Evolutionary conservation across 2,888 invertebrate genomes (phyloP).

Genomic region (Tenthredo livida): DNA sequence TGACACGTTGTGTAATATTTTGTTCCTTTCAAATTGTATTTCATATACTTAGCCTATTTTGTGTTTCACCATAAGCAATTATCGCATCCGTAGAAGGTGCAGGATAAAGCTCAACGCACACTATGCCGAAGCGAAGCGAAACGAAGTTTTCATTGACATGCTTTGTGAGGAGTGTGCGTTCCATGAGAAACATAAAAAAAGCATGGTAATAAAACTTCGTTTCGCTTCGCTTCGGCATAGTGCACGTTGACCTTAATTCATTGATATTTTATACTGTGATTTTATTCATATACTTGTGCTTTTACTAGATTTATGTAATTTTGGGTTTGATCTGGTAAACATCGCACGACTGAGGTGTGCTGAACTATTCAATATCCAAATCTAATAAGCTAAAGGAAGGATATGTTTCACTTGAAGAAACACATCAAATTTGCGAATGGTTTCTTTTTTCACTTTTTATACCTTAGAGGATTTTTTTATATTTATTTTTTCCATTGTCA

Average conservation of each 20-base stretch:
- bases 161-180: too few species aligned
- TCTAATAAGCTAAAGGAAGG: neutral
- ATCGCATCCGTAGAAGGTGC: constrained; percentile 4
- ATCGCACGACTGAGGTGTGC: too few species aligned
- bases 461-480: neutral
- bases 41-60: neutral
- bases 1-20: neutral
- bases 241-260: too few species aligned
- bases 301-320: too few species aligned
- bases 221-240: too few species aligned
- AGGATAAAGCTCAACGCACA: too few species aligned
- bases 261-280: neutral
- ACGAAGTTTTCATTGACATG: too few species aligned
- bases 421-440: neutral
- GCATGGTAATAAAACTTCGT: too few species aligned
- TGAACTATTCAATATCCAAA: too few species aligned
- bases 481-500: neutral
- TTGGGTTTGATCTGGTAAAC: too few species aligned
- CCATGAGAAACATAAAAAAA: too few species aligned
- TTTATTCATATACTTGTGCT: neutral
- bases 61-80: neutral
- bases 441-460: neutral
- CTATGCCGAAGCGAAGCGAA: too few species aligned
- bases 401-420: neutral
- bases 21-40: neutral